Evolutionary conservation across 2,888 invertebrate genomes (phyloP).

Genomic region (Eupithecia dodoneata): DNA sequence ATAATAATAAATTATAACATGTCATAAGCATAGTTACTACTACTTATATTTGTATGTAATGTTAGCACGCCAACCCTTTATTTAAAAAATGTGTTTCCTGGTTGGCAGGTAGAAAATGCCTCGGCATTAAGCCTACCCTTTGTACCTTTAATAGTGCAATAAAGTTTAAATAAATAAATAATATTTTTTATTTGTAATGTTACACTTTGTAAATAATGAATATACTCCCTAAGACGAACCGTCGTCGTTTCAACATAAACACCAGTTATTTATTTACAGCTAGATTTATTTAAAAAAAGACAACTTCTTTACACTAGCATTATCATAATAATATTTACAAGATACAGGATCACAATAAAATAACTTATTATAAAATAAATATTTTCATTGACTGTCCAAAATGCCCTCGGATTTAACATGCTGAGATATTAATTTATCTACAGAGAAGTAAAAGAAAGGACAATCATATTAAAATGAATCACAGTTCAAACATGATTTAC

Average conservation of each 20-base stretch:
- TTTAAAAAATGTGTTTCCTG: too few relatives aligned
- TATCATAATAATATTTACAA: conserved; percentile 55
- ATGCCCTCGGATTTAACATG: conserved; percentile 26
- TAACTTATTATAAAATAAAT: conserved; percentile 72
- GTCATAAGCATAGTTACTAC: too few relatives aligned
- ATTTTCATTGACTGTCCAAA: conserved; percentile 48
- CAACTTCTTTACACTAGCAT: conserved; percentile 54
- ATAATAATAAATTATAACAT: too few relatives aligned
- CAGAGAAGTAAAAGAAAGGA: neutral
- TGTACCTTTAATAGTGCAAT: too few relatives aligned
- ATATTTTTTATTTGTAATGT: conserved; percentile 28
- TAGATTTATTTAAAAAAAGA: conserved; percentile 44
- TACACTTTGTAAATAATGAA: conserved; percentile 23
- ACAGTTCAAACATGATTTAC: neutral
- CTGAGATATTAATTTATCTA: neutral
- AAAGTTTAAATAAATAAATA: too few relatives aligned
- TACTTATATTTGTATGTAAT: too few relatives aligned
- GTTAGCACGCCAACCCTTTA: too few relatives aligned
- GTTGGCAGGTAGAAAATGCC: too few relatives aligned
- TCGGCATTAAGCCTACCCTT: too few relatives aligned
- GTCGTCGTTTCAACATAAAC: conserved; percentile 42
- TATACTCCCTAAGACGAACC: conserved; percentile 5
- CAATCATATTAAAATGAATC: neutral
- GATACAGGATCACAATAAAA: conserved; percentile 70
- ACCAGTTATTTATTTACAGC: conserved; percentile 37